Conservation (phyloP, 2,888 invertebrate genomes). For the Pristionchus mayeri region DNA sequence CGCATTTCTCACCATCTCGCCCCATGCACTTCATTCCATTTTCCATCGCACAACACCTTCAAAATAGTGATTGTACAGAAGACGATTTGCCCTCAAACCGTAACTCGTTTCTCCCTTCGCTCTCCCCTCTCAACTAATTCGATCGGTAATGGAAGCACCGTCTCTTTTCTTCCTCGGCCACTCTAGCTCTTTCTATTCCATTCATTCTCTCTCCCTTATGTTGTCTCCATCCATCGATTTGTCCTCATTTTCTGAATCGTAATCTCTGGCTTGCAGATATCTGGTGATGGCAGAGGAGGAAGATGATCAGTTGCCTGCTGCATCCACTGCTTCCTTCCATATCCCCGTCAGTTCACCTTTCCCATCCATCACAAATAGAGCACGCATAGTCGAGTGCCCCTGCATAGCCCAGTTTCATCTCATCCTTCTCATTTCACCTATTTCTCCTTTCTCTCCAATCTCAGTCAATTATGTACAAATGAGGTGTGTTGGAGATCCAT, state of each 20-base stretch:
- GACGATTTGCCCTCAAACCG: slow-evolving; percentile 37
- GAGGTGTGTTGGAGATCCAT: not conserved
- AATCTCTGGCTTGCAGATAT: not conserved
- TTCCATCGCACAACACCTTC: not conserved
- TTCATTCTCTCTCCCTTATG: not conserved
- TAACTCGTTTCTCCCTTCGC: slow-evolving; percentile 43
- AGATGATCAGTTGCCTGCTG: slow-evolving; percentile 40
- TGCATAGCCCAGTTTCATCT: slow-evolving; percentile 48
- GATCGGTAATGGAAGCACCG: slow-evolving; percentile 46
- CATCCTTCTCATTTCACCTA: slow-evolving; percentile 17
- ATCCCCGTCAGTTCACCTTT: slow-evolving; percentile 17
- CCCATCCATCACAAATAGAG: not conserved
- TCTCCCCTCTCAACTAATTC: slow-evolving; percentile 38
- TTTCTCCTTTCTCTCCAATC: slow-evolving; percentile 17
- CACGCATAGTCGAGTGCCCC: not conserved
- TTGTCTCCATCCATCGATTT: not conserved
- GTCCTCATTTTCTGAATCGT: not conserved
- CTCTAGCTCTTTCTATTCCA: slow-evolving; percentile 24
- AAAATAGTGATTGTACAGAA: slow-evolving; percentile 32
- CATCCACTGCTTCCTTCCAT: slow-evolving; percentile 37
- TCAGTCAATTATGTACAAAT: not conserved
- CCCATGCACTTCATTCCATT: not conserved
- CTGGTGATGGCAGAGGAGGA: slow-evolving; percentile 30
- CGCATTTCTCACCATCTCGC: not conserved
- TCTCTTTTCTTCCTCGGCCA: slow-evolving; percentile 24